Base-by-base conservation (phyloP, 1,140 invertebrate genomes). In the Procambarus virginalis region DNA sequence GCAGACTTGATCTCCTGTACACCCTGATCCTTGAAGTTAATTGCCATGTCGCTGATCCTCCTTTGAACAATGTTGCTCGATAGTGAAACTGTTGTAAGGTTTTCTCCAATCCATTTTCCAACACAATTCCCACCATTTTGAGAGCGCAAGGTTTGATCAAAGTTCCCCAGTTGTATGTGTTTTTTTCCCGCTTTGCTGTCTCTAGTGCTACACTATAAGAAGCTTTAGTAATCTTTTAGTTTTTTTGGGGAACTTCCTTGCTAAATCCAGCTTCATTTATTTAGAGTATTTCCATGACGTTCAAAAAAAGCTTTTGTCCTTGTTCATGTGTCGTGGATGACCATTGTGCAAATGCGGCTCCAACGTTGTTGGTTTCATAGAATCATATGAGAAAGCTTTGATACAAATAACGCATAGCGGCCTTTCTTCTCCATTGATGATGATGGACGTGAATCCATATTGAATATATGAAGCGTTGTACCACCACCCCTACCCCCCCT, bases 21-120 rank as follows among this genome's bases (percentile, higher is more conserved):
- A 86, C 77, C 83, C 77, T 86, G 84, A 86, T 86, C 84, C 73
- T 86, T 86, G 70, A 85, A 76, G 70, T 85, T 45, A 85, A 34
- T 85, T 68, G 73, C 68, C 81, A 83, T 83, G 22, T 76, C 83
- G 51, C 73, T 85, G 64, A 75, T 76, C 83, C 73, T 55, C 34
- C 34, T 34, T 34, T 34, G 34, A 34, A 0, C 34, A 34, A 1
- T 34, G 34, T 34, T 34, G 34, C 76, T 76, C 76, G 83, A 85
- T 85, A 73, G 46, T 85, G 83, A 51, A 85, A 85, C 73, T 22
- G 64, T 45, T 73, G 83, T n/a, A 84, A 84, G 45, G 51, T 73
- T 82, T 84, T 84, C 48, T 84, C 81, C 81, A 84, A 68, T 85
- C 34, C 48, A 85, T 85, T 85, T 85, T 70, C 68, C 73, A 85